Evolutionary conservation across 2,113 vertebrate species (phyloP).

Genomic region (Eulemur rufifrons): DNA sequence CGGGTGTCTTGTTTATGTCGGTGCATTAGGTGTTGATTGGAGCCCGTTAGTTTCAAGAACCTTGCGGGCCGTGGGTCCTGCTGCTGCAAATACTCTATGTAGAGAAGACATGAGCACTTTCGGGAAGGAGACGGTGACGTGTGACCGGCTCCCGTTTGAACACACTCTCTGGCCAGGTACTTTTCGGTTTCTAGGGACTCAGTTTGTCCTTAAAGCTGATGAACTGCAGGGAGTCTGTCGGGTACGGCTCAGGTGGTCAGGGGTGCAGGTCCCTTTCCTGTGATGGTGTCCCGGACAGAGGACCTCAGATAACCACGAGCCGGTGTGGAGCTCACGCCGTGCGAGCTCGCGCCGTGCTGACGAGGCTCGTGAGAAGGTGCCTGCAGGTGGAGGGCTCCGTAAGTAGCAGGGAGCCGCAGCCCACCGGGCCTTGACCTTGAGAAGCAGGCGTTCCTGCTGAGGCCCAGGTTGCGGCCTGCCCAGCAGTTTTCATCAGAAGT

Average conservation of each 20-base stretch:
- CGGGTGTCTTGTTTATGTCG: neutral
- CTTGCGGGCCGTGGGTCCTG: neutral
- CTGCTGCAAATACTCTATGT: neutral
- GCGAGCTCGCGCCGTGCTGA: neutral
- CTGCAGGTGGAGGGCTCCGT: neutral
- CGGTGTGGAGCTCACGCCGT: neutral
- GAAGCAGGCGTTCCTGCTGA: conserved; percentile 7
- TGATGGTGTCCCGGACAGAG: neutral
- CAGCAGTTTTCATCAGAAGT: neutral
- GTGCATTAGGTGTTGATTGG: neutral
- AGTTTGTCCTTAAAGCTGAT: neutral
- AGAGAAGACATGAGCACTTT: neutral
- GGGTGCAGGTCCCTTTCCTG: neutral
- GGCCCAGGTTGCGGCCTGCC: neutral
- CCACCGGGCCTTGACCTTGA: conserved; percentile 16
- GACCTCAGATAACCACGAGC: neutral
- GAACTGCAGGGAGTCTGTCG: neutral
- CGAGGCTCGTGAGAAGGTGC: neutral
- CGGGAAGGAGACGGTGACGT: neutral
- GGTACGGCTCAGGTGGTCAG: neutral
- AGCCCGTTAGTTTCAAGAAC: neutral
- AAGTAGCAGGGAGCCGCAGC: neutral
- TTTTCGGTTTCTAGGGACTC: neutral
- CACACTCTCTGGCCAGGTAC: neutral
- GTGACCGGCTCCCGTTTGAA: neutral